Evolutionary conservation across 2,113 vertebrate genomes (phyloP).

Genomic region (Bubo blakistoni): DNA sequence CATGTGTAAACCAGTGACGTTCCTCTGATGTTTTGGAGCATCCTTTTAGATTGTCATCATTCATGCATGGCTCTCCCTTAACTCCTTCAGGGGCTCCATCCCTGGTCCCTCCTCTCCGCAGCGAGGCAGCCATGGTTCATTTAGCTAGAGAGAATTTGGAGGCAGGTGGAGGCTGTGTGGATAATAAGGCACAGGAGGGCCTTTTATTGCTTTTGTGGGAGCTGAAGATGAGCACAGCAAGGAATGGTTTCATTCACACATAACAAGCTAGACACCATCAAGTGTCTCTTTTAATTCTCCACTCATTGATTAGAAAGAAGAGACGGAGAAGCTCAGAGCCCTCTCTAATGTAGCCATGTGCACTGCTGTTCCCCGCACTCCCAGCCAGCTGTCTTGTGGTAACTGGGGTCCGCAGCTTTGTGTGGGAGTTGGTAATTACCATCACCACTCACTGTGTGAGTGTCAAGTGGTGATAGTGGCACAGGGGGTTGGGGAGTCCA

Average conservation of each 20-base stretch:
- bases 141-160: neutral
- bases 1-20: neutral
- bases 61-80: neutral
- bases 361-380: neutral
- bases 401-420: neutral
- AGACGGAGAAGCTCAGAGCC: neutral
- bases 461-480: neutral
- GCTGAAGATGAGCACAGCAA: neutral
- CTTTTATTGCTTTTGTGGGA: neutral
- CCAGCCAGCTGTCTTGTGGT: neutral
- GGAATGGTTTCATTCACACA: neutral
- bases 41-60: neutral
- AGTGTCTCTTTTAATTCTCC: neutral
- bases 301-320: neutral
- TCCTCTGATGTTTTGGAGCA: neutral
- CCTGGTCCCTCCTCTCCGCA: neutral
- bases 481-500: fast-evolving
- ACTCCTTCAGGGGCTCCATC: neutral
- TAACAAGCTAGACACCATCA: neutral
- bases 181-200: neutral
- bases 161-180: neutral
- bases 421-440: neutral
- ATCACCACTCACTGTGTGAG: fast-evolving
- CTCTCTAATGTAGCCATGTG: fast-evolving
- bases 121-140: neutral